These are phyloP conservation scores for Heliocidaris erythrogramma DNA, from an alignment of 35 echinoderm and acorn worm genomes.

Conservation along the genomic window DNA sequence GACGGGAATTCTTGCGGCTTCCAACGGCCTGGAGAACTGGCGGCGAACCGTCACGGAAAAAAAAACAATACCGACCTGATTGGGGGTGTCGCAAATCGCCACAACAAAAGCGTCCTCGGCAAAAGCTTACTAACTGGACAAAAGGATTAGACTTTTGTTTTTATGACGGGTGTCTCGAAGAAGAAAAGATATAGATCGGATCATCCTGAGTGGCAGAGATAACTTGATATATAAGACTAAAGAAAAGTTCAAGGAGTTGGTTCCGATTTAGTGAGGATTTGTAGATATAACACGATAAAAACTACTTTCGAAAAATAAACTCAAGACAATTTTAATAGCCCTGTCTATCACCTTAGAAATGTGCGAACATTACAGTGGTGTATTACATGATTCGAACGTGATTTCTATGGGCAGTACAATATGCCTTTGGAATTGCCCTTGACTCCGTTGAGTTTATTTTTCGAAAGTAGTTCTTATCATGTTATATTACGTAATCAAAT, in stretches of 20 bases:
- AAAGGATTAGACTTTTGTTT: slow-evolving; percentile 23
- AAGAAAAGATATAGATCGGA: neutral
- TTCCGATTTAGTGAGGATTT: neutral
- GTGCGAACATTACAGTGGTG: no score
- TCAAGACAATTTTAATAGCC: no score
- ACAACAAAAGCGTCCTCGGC: neutral
- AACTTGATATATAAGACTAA: neutral
- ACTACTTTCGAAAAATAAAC: no score
- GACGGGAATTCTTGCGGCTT: slow-evolving; percentile 34
- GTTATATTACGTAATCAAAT: no score
- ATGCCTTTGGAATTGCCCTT: no score
- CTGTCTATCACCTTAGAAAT: no score
- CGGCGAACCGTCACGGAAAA: neutral
- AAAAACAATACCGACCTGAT: slow-evolving; percentile 8
- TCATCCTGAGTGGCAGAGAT: neutral
- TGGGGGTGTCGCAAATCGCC: neutral
- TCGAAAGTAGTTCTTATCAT: no score
- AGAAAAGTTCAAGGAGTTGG: neutral
- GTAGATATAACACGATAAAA: no score
- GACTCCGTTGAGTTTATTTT: no score
- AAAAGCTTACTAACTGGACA: neutral
- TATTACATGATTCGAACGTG: no score
- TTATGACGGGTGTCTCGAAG: slow-evolving; percentile 4
- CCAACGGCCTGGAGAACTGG: neutral
- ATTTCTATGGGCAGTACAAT: no score